A percentile compares a stretch with the other conserved stretches of the same genome.
Conservation (phyloP, 1,140 invertebrate genomes). For the Tachypleus tridentatus region DNA sequence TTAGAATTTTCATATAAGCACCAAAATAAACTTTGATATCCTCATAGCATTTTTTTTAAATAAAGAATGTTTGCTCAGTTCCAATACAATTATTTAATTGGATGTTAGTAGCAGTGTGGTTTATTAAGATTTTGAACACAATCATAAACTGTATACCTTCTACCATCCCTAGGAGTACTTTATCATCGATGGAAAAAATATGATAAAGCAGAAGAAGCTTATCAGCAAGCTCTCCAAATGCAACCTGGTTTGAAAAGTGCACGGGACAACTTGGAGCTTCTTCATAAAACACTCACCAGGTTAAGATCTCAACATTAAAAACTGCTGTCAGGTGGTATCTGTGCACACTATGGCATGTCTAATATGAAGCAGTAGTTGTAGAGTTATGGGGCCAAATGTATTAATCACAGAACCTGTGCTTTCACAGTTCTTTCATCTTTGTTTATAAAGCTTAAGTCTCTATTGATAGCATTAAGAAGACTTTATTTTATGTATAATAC, state of each 20-base stretch:
- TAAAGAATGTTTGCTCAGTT: background rate
- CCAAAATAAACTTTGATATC: too few relatives aligned
- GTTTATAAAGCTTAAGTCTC: too few relatives aligned
- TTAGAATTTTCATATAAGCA: too few relatives aligned
- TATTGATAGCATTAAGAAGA: too few relatives aligned
- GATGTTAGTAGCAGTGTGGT: background rate
- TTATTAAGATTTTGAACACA: conserved; percentile 3
- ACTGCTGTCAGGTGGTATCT: too few relatives aligned
- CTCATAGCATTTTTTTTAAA: too few relatives aligned
- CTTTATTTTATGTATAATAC: too few relatives aligned
- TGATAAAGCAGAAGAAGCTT: conserved; percentile 55
- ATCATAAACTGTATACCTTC: conserved; percentile 27
- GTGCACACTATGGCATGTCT: too few relatives aligned
- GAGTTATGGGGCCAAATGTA: too few relatives aligned
- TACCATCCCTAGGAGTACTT: conserved; percentile 53
- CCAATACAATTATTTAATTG: background rate
- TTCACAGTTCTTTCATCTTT: too few relatives aligned
- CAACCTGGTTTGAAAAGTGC: conserved; percentile 53
- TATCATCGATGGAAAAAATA: conserved; percentile 86
- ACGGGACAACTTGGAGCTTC: conserved; percentile 47
- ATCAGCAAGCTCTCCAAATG: conserved; percentile 56
- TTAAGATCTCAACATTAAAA: background rate
- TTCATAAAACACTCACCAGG: conserved; percentile 25
- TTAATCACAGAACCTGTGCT: too few relatives aligned
- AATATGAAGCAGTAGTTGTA: too few relatives aligned